Base-by-base conservation (phyloP, 2,113 vertebrate genomes). In the Clupea harengus region DNA sequence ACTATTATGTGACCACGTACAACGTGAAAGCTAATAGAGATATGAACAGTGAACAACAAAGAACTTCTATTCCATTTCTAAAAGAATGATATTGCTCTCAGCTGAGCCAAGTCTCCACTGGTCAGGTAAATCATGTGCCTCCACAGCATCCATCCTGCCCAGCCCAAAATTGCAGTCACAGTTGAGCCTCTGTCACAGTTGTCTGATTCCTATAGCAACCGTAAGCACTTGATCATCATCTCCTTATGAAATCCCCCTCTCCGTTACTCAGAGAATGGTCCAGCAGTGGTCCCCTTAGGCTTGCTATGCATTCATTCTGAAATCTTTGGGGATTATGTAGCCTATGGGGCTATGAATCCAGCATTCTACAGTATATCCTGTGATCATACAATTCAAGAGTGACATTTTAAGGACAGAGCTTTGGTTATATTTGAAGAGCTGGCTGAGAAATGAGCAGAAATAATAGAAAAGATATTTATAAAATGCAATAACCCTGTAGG, bases 171-270 rank as follows among this genome's bases (percentile, higher is more conserved):
- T 3, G 10, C 2, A 15, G 10, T 3, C 25, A 67, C 25, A 67
- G 17, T 78, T 32, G 72, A 78, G 72, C 72, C 17, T 39, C 82
- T 32, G 45, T 83, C 49, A 57, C 75, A 78, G 81, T 82, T 67
- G 50, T 52, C 25, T 83, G 87, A 91, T 90, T 91, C 88, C 86
- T 88, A 84, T 90, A 82, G 89, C 86, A 91, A 90, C 89, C 86
- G 84, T 82, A 52, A 87, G 82, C 39, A 84, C 85, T 44, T 20
- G 47, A 45, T 85, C 84, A 83, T n/a, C 83, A 84, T 72, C 80
- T 75, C 83, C 32, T 82, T 82, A 82, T 45, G 17, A 87, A 82
- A 32, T 32, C 72, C 82, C 50, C 83, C 44, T 87, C 82, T 72
- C 22, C 84, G 6, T 7, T 25, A 50, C 44, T 81, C 83, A 83